These are phyloP conservation scores for Myrmophylax atrothorax DNA, from an alignment of 2,113 vertebrate genomes.

Conservation along the genomic window DNA sequence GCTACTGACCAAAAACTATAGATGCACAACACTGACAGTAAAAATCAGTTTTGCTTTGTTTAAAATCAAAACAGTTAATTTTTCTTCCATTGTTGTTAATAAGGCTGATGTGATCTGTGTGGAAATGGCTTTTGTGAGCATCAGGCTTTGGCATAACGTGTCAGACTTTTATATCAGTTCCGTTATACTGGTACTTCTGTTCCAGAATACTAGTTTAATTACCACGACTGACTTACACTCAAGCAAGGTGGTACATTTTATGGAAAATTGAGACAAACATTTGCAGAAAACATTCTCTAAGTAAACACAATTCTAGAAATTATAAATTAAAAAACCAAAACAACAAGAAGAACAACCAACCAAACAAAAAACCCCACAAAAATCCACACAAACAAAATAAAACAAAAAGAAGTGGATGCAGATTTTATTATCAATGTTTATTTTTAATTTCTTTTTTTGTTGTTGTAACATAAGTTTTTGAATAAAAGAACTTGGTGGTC, in stretches of 20 bases:
- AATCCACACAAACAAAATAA: neutral
- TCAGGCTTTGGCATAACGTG: neutral
- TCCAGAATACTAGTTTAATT: neutral
- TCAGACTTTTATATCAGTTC: neutral
- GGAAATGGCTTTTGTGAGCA: neutral
- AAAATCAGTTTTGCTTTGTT: neutral
- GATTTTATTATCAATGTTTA: too few species aligned
- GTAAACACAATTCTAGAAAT: neutral
- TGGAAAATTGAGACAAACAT: neutral
- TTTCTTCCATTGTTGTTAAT: neutral
- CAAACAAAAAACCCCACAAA: neutral
- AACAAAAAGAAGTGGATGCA: neutral
- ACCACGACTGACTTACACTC: neutral
- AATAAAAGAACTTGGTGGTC: neutral
- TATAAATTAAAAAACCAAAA: neutral
- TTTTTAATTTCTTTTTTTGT: too few species aligned
- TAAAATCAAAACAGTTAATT: neutral
- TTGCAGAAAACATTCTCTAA: neutral
- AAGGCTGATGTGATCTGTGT: neutral
- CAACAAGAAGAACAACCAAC: too few species aligned
- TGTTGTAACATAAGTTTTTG: too few species aligned
- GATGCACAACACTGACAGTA: neutral
- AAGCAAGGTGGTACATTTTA: neutral
- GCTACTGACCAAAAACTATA: neutral
- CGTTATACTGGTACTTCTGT: rapidly evolving